These are phyloP conservation scores for Bungarus multicinctus DNA, from an alignment of 2,113 vertebrate genomes.

Conservation along the genomic window DNA sequence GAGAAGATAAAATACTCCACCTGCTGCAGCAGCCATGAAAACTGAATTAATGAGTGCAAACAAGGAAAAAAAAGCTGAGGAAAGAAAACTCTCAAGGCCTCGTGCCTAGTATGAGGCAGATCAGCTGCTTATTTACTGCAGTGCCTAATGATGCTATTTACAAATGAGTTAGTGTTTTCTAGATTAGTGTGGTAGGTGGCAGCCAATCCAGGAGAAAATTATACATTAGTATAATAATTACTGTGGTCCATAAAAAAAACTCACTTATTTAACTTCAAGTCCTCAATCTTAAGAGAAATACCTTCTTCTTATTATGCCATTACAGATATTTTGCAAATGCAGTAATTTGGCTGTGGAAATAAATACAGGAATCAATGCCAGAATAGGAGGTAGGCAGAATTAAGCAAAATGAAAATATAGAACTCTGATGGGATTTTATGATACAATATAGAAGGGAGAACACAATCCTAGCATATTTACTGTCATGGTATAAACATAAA, in stretches of 20 bases:
- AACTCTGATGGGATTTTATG: not conserved
- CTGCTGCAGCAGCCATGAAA: slow-evolving; percentile 64
- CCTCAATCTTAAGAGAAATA: slow-evolving; percentile 47
- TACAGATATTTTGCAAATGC: slow-evolving; percentile 38
- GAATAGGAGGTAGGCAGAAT: not conserved
- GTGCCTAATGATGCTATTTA: slow-evolving; percentile 56
- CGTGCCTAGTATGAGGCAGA: slow-evolving; percentile 38
- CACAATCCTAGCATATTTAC: not conserved
- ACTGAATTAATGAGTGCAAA: slow-evolving; percentile 62
- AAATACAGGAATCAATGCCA: slow-evolving; percentile 28
- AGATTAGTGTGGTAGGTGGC: slow-evolving; percentile 52
- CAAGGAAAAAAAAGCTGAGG: slow-evolving; percentile 10
- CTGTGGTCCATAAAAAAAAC: slow-evolving; percentile 31
- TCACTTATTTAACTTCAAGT: slow-evolving; percentile 32
- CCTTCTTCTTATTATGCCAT: slow-evolving; percentile 27
- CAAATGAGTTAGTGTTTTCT: slow-evolving; percentile 48
- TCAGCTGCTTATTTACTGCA: slow-evolving; percentile 54
- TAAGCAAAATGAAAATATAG: not conserved
- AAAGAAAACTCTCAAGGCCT: slow-evolving; percentile 38
- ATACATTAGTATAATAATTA: slow-evolving; percentile 53
- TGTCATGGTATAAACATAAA: not conserved
- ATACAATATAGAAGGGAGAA: not conserved
- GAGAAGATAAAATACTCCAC: slow-evolving; percentile 69
- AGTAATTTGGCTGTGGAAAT: slow-evolving; percentile 49
- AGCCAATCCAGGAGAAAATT: slow-evolving; percentile 56